A percentile compares a stretch with the other conserved stretches of the same genome.
Conservation (phyloP, 2,888 invertebrate species). For the Zeuzera pyrina region DNA sequence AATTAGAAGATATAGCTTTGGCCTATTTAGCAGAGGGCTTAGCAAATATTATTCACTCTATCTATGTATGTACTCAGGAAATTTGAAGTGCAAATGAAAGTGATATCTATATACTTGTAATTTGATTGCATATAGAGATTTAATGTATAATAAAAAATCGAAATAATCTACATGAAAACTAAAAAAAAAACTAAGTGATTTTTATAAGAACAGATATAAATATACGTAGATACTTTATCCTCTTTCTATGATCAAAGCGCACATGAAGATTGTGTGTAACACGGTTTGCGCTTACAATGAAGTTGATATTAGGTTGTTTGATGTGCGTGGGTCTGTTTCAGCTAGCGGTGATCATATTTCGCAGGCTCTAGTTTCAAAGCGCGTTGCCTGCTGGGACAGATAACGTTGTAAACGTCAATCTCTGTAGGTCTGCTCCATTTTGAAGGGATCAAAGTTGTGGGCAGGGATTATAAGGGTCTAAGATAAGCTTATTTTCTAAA, state of each 20-base stretch:
- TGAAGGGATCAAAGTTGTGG: constrained; percentile 65
- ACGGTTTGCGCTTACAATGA: constrained; percentile 15
- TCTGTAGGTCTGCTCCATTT: constrained; percentile 57
- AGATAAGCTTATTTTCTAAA: constrained; percentile 65
- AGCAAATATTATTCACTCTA: too few relatives aligned
- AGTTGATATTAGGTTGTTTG: constrained; percentile 22
- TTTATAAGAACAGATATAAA: too few relatives aligned
- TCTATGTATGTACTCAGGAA: too few relatives aligned
- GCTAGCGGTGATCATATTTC: constrained; percentile 26
- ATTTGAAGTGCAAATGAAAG: too few relatives aligned
- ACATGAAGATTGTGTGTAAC: constrained; percentile 22
- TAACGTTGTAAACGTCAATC: constrained; percentile 65
- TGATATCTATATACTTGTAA: too few relatives aligned
- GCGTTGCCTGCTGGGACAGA: constrained; percentile 49
- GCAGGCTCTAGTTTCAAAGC: constrained; percentile 41
- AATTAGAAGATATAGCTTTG: too few relatives aligned
- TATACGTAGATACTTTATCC: too few relatives aligned
- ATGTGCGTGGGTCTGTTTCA: constrained; percentile 18
- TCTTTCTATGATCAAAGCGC: constrained; percentile 14
- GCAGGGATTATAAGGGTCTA: constrained; percentile 67
- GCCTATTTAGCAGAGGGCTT: too few relatives aligned
- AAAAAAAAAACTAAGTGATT: too few relatives aligned
- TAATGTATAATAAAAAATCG: too few relatives aligned
- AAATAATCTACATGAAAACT: too few relatives aligned
- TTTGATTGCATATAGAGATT: too few relatives aligned